Base-by-base conservation (phyloP, 2,888 invertebrate genomes). In the Onchidella celtica region DNA sequence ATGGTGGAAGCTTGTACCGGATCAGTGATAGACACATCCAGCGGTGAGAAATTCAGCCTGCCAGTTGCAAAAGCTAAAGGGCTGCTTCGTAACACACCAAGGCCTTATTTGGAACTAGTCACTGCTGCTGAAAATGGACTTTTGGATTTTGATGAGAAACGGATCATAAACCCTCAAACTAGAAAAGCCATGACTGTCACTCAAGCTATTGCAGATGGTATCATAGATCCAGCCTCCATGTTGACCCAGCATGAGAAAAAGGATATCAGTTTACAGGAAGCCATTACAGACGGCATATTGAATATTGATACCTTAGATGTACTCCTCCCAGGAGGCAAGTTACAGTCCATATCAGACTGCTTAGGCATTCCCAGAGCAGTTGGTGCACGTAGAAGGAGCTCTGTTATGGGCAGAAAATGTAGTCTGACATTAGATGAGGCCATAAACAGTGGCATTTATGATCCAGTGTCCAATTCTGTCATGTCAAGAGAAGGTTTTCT, bases 111-210 rank as follows among this genome's bases (percentile, higher is more conserved):
- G 3, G 82, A 85, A 11, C 63, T 86, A 3, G 63, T 70, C n/a
- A 59, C 83, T 55, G 86, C 86, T n/a, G 84, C 83, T 34, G 84
- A 85, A 70, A 73, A 75, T 57, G 87, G 86, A 21, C 59, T 87
- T 65, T 83, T 96, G 68, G 97, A 97, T 93, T 95, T 96, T 0
- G 96, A 96, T 93, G 95, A 82, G 55, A 84, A 77, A 27, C 75
- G 83, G 66, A 77, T 86, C 24, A 83, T 84, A 32, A 78, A 84
- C 38, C 86, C 86, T 21, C 79, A 81, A 34, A 85, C 83, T 29
- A 85, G 82, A 57, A 81, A 95, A 65, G 96, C 97, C 94, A 94
- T 99, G 70, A 97, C 97, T 2, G 95, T 99, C 84, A 94, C 95
- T 87, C 96, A 97, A 93, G 98, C 99, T 47, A 94, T 99, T 66